Percentiles rank a stretch among this genome's conserved stretches.
These are phyloP conservation scores for Drepana falcataria DNA, from an alignment of 2,888 invertebrate species.

Conservation along the genomic window DNA sequence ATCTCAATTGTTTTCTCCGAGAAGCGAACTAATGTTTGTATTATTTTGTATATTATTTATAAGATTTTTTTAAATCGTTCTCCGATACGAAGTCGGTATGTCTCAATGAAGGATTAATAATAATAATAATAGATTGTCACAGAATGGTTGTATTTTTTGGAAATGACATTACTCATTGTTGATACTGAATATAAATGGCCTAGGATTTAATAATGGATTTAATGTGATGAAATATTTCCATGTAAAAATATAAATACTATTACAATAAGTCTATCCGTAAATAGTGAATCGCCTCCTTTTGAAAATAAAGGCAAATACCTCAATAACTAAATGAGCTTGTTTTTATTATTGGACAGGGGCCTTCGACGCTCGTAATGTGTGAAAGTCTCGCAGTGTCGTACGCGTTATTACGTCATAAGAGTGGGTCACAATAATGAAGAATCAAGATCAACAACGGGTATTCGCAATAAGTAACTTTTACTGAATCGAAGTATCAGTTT, in stretches of 20 bases:
- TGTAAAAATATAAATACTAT: slow-evolving; percentile 78
- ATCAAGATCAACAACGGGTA: too few species aligned
- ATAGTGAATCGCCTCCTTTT: slow-evolving; percentile 76
- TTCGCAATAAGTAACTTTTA: too few species aligned
- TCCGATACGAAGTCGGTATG: slow-evolving; percentile 45
- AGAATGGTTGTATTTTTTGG: slow-evolving; percentile 75
- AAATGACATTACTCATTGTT: slow-evolving; percentile 67
- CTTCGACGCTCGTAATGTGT: slow-evolving; percentile 11
- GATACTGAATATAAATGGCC: slow-evolving; percentile 71
- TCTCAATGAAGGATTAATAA: slow-evolving; percentile 55
- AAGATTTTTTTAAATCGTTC: slow-evolving; percentile 66
- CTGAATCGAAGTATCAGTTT: too few species aligned
- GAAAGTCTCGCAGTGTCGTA: slow-evolving; percentile 2
- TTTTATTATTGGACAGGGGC: slow-evolving; percentile 43
- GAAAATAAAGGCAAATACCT: slow-evolving; percentile 76
- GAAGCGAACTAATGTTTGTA: slow-evolving; percentile 69
- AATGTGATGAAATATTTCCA: slow-evolving; percentile 76
- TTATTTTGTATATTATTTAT: slow-evolving; percentile 79
- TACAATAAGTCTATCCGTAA: slow-evolving; percentile 71
- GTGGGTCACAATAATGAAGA: too few species aligned
- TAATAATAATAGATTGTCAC: slow-evolving; percentile 58
- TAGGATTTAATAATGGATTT: slow-evolving; percentile 64
- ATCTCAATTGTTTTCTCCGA: slow-evolving; percentile 61
- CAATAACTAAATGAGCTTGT: slow-evolving; percentile 64
- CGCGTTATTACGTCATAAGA: too few species aligned